Evolutionary conservation across 2,797 vertebrate genomes (phyloP).

Genomic region (Microtus obscurus): DNA sequence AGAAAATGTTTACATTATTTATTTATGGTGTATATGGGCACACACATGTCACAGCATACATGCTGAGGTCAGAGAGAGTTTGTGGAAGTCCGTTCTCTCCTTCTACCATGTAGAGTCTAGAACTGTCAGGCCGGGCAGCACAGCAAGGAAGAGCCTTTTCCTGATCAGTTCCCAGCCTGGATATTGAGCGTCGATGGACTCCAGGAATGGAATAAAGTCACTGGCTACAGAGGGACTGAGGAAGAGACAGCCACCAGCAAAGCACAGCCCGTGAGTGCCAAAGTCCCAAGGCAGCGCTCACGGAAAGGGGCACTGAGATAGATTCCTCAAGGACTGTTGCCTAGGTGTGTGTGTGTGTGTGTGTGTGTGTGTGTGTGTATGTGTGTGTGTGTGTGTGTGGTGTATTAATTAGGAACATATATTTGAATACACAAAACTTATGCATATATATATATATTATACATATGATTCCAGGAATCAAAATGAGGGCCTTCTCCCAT

Average conservation of each 20-base stretch:
- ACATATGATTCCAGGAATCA: not conserved
- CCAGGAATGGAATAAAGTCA: not conserved
- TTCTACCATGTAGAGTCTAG: not conserved
- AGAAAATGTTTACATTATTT: not conserved
- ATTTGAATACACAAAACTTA: too few species aligned
- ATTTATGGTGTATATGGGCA: not conserved
- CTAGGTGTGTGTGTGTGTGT: too few species aligned
- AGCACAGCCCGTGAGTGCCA: rapidly evolving
- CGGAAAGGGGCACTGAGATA: not conserved
- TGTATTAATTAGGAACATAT: too few species aligned
- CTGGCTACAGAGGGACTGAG: not conserved
- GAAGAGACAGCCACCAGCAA: not conserved
- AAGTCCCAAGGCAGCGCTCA: not conserved
- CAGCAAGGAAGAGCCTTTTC: not conserved
- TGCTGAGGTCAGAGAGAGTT: not conserved
- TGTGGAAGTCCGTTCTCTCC: not conserved
- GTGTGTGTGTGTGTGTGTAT: too few species aligned
- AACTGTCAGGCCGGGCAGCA: not conserved
- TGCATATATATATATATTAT: too few species aligned
- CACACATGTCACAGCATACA: not conserved
- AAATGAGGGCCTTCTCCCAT: not conserved
- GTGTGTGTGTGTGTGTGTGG: too few species aligned
- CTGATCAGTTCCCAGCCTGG: not conserved
- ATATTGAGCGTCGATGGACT: not conserved
- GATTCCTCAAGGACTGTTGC: rapidly evolving